These are phyloP conservation scores for Apis laboriosa DNA, from an alignment of 1,140 invertebrate genomes.

Conservation along the genomic window DNA sequence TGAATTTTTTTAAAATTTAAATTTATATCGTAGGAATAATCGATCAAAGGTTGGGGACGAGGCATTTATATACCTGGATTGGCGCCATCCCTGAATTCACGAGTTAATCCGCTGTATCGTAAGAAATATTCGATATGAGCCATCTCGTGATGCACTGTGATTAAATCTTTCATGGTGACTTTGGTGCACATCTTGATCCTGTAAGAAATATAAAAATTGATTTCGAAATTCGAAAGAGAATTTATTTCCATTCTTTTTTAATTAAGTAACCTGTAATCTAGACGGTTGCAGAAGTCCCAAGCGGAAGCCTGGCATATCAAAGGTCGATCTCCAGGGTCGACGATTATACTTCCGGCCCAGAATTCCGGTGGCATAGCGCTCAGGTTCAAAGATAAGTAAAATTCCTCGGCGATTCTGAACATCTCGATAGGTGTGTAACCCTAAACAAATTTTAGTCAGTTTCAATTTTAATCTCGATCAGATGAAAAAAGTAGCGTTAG, in stretches of 20 bases:
- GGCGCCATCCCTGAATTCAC: conserved; percentile 93
- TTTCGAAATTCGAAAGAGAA: background rate
- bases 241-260: background rate
- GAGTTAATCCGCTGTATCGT: conserved; percentile 90
- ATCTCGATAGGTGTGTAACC: conserved; percentile 90
- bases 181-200: conserved; percentile 98
- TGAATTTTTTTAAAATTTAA: background rate
- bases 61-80: conserved; percentile 88
- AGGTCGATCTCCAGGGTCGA: conserved; percentile 87
- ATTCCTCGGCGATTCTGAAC: conserved; percentile 91
- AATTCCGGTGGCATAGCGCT: conserved; percentile 91
- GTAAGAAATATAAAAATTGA: background rate
- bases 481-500: background rate
- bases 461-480: background rate
- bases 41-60: too few relatives aligned
- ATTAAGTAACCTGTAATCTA: conserved; percentile 86
- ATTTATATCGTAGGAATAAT: too few relatives aligned
- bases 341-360: conserved; percentile 89
- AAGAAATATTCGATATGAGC: conserved; percentile 95
- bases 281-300: conserved; percentile 95
- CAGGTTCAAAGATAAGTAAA: conserved; percentile 92
- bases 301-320: conserved; percentile 93
- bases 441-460: conserved; percentile 77
- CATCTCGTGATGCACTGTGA: conserved; percentile 97
- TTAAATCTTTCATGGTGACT: conserved; percentile 92